These are phyloP conservation scores for Tauraco erythrolophus DNA, from an alignment of 2,113 vertebrate genomes.

Conservation along the genomic window DNA sequence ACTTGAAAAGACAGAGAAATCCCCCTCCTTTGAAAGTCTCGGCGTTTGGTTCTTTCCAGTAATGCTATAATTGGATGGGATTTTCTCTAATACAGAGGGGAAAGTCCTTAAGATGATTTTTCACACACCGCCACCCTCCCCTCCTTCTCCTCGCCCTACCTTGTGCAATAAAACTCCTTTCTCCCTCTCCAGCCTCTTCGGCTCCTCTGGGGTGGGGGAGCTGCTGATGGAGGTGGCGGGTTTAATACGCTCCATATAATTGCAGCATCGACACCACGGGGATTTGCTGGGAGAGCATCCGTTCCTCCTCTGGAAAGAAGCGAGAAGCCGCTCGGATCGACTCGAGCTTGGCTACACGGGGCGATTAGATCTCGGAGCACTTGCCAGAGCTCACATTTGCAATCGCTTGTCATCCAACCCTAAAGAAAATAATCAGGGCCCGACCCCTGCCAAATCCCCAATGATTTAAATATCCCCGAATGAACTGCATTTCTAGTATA, in stretches of 20 bases:
- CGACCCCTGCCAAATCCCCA: constrained; percentile 58
- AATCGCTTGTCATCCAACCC: constrained; percentile 52
- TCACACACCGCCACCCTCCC: constrained; percentile 29
- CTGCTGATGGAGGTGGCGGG: background rate
- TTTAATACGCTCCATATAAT: background rate
- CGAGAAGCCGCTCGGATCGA: background rate
- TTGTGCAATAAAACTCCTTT: constrained; percentile 6
- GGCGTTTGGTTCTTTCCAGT: constrained; percentile 56
- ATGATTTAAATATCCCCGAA: constrained; percentile 50
- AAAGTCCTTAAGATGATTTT: constrained; percentile 72
- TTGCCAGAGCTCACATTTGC: constrained; percentile 63
- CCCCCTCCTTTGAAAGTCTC: constrained; percentile 62
- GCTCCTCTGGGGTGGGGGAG: background rate
- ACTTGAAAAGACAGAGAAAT: constrained; percentile 65
- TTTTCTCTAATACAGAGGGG: constrained; percentile 75
- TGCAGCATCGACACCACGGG: background rate
- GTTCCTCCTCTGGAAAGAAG: background rate
- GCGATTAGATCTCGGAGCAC: constrained; percentile 31
- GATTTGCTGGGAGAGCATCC: constrained; percentile 35
- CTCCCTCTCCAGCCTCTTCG: background rate
- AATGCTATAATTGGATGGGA: constrained; percentile 78
- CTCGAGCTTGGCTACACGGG: background rate
- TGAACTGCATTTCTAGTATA: constrained; percentile 26
- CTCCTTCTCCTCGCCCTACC: background rate
- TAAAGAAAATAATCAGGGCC: constrained; percentile 46